A percentile compares a stretch with the other conserved stretches of the same genome.
These are phyloP conservation scores for Paralichthys olivaceus DNA, from an alignment of 2,113 vertebrate species.

Conservation along the genomic window DNA sequence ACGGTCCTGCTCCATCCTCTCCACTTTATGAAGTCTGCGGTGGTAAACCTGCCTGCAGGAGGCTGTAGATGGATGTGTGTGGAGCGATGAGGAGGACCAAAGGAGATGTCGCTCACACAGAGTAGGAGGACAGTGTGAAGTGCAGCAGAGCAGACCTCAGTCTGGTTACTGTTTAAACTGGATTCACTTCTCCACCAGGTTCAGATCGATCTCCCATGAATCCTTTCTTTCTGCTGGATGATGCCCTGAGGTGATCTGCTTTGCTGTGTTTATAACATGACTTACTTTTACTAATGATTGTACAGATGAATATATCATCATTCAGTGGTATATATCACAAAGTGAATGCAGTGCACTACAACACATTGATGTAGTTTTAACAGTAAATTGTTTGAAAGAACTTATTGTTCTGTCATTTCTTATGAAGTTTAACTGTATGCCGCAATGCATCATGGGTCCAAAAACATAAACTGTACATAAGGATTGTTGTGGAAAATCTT, in stretches of 20 bases:
- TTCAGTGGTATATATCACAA: no score
- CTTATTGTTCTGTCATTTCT: no score
- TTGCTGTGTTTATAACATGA: neutral
- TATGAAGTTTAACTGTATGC: no score
- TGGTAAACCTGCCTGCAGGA: conserved; percentile 69
- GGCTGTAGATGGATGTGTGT: conserved; percentile 67
- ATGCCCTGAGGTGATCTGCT: no score
- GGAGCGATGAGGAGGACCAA: conserved; percentile 15
- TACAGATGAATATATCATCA: no score
- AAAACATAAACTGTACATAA: no score
- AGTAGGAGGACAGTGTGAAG: conserved; percentile 1
- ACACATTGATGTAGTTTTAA: no score
- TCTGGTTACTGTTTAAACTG: neutral
- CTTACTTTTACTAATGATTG: no score
- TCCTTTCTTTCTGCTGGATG: neutral
- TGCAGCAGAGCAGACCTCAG: conserved; percentile 22
- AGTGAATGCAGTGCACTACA: no score
- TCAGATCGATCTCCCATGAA: neutral
- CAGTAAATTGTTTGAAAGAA: no score
- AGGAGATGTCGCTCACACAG: conserved; percentile 7
- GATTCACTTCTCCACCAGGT: neutral
- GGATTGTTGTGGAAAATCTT: no score
- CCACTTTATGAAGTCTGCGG: conserved; percentile 69
- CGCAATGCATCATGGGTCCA: no score
- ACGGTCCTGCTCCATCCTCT: conserved; percentile 10